These are phyloP conservation scores for Lordiphosa collinella DNA, from an alignment of 1,140 invertebrate species.

Conservation along the genomic window DNA sequence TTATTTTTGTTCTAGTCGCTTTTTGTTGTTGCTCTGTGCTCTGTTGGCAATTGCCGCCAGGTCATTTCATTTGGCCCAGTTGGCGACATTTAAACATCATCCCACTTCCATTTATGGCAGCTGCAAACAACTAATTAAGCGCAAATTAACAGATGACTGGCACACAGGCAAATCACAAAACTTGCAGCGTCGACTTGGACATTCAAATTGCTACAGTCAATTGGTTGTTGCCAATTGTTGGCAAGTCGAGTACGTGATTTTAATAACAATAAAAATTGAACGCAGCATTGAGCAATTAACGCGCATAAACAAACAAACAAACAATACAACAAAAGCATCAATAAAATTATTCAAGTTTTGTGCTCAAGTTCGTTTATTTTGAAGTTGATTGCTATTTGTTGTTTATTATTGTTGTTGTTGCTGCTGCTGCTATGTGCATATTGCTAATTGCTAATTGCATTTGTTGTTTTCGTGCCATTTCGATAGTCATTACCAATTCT, in stretches of 20 bases:
- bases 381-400: slow-evolving; percentile 36
- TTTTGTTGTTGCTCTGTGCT: slow-evolving; percentile 11
- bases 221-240: slow-evolving; percentile 37
- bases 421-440: slow-evolving; percentile 19
- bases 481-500: not conserved
- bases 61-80: slow-evolving; percentile 39
- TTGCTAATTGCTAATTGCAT: slow-evolving; percentile 69
- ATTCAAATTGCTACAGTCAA: slow-evolving; percentile 18
- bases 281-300: slow-evolving; percentile 67
- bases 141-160: slow-evolving; percentile 67
- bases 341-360: slow-evolving; percentile 36
- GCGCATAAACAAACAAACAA: slow-evolving; percentile 25
- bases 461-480: slow-evolving; percentile 31
- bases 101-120: slow-evolving; percentile 35
- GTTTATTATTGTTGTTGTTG: slow-evolving; percentile 33
- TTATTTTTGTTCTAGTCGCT: slow-evolving; percentile 39
- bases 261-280: slow-evolving; percentile 69
- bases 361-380: slow-evolving; percentile 47
- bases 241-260: slow-evolving; percentile 61
- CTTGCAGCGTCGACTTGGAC: slow-evolving; percentile 16
- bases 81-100: slow-evolving; percentile 49
- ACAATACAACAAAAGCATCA: slow-evolving; percentile 19
- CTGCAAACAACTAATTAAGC: slow-evolving; percentile 65
- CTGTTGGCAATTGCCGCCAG: slow-evolving; percentile 42
- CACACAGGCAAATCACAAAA: slow-evolving; percentile 39